phyloP scores from a whole-genome alignment of 23 tunicate species.

The Ascidia mentula region DNA sequence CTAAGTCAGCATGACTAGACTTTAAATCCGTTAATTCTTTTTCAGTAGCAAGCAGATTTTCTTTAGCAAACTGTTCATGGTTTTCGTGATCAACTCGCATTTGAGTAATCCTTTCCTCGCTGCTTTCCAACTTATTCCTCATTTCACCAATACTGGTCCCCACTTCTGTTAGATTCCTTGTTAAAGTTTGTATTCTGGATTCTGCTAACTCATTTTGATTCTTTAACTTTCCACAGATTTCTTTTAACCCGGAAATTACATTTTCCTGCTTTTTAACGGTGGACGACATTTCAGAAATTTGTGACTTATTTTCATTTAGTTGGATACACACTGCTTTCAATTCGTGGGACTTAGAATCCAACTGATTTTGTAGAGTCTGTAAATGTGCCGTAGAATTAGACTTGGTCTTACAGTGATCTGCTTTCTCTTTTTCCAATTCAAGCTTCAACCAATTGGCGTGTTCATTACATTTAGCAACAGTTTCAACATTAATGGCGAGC shows the following conservation, averaged over 20 bases:
- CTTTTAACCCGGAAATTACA: background rate
- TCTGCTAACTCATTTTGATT: background rate
- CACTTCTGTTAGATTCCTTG: background rate
- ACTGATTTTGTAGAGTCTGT: too few relatives aligned
- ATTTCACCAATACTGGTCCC: background rate
- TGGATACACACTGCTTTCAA: too few relatives aligned
- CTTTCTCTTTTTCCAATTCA: background rate
- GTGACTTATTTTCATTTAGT: background rate
- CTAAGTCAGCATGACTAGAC: background rate
- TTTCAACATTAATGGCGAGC: background rate
- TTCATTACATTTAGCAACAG: background rate
- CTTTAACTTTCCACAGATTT: background rate
- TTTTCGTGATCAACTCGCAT: background rate
- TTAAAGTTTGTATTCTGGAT: background rate
- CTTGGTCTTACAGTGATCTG: too few relatives aligned
- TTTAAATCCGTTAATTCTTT: background rate
- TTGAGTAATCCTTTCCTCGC: background rate
- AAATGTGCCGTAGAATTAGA: too few relatives aligned
- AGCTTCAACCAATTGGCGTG: background rate
- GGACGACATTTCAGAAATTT: background rate
- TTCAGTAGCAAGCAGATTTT: background rate
- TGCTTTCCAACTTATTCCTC: background rate
- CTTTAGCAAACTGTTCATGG: background rate
- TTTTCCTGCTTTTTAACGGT: background rate
- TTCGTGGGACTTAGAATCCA: too few relatives aligned